phyloP scores from a whole-genome alignment of 1,140 invertebrate genomes.

The Schlechtendalia chinensis region DNA sequence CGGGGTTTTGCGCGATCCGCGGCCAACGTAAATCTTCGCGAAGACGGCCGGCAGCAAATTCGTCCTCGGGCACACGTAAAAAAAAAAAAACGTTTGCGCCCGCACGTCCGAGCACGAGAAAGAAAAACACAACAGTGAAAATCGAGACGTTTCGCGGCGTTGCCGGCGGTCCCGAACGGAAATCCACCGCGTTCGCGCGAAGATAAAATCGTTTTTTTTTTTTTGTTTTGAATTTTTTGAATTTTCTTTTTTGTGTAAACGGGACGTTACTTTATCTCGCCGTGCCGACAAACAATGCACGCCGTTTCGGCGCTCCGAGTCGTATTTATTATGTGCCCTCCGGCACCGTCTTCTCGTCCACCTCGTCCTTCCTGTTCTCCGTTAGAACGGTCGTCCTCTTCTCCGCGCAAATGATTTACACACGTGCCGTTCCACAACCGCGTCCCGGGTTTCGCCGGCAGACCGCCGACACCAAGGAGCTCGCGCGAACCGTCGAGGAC shows the following conservation, averaged over 20 bases:
- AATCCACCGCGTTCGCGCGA: too few relatives aligned
- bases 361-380: too few relatives aligned
- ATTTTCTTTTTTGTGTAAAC: too few relatives aligned
- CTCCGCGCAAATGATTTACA: too few relatives aligned
- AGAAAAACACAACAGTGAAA: neutral
- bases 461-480: too few relatives aligned
- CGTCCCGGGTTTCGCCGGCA: too few relatives aligned
- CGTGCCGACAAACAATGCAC: neutral
- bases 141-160: constrained; percentile 19
- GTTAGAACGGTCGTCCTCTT: too few relatives aligned
- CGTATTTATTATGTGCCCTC: neutral
- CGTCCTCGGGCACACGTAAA: neutral
- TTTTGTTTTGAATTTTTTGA: too few relatives aligned
- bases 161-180: constrained; percentile 16
- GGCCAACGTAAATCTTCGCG: constrained; percentile 18
- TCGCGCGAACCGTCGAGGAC: too few relatives aligned
- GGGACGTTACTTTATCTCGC: too few relatives aligned
- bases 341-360: too few relatives aligned
- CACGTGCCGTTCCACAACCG: too few relatives aligned
- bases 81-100: neutral
- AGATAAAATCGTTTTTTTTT: neutral
- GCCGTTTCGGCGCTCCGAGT: neutral
- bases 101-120: neutral
- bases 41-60: constrained; percentile 15
- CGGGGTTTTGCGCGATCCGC: neutral